Evolutionary conservation across 1,140 invertebrate species (phyloP).

Genomic region (Drosophila pruinosa): DNA sequence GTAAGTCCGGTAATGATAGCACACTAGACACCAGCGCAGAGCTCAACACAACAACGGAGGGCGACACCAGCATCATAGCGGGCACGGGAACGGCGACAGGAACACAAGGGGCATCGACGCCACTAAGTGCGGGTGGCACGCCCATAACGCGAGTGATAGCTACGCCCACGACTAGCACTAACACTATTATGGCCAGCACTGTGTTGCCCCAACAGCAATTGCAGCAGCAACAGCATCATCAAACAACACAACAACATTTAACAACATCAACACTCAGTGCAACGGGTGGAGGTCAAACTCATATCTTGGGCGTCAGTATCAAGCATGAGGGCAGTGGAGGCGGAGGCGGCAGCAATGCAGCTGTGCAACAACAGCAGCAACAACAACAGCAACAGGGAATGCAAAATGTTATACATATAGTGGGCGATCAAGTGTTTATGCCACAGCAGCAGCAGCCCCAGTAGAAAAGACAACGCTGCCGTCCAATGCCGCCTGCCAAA

Average conservation of each 20-base stretch:
- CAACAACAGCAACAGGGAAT: conserved; percentile 64
- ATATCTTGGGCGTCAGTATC: conserved; percentile 55
- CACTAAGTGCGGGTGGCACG: conserved; percentile 20
- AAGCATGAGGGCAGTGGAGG: conserved; percentile 60
- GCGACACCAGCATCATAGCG: conserved; percentile 47
- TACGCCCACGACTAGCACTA: conserved; percentile 36
- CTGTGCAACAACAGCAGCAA: conserved; percentile 38
- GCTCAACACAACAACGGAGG: conserved; percentile 61
- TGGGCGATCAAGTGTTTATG: conserved; percentile 73
- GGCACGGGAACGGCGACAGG: conserved; percentile 22
- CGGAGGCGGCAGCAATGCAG: conserved; percentile 18
- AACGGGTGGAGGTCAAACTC: conserved; percentile 61
- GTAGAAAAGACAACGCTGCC: conserved; percentile 9
- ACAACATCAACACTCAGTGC: conserved; percentile 46
- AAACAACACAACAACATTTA: conserved; percentile 42
- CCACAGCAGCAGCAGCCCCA: conserved; percentile 61
- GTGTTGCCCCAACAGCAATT: conserved; percentile 66
- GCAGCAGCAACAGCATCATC: conserved; percentile 43
- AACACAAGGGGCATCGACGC: conserved; percentile 37
- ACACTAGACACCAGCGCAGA: conserved; percentile 58
- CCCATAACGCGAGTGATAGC: conserved; percentile 55
- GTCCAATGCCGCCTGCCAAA: conserved; percentile 38
- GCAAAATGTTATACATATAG: conserved; percentile 81
- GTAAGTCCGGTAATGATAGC: conserved; percentile 79
- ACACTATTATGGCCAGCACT: conserved; percentile 57